Percentiles rank a stretch among this genome's conserved stretches.
Evolutionary conservation across 2,888 invertebrate species (phyloP).

Genomic region (Dicranocentrus wangi): DNA sequence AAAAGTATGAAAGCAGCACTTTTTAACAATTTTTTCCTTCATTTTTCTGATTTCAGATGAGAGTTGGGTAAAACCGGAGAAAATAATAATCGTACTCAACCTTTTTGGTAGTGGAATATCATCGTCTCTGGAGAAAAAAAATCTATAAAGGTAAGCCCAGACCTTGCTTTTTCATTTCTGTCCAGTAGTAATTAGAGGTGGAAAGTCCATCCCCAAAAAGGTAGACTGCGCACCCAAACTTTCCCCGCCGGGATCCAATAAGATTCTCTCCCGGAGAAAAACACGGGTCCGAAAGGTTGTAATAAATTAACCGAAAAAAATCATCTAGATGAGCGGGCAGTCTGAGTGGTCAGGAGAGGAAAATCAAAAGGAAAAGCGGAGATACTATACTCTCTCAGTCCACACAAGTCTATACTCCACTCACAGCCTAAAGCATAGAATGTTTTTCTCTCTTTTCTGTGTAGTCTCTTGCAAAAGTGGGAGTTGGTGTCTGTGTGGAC

Average conservation of each 20-base stretch:
- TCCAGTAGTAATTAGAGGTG: background rate
- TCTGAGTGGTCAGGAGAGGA: conserved; percentile 17
- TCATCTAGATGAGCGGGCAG: background rate
- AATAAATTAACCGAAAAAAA: conserved; percentile 65
- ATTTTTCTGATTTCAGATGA: no score
- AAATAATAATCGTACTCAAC: no score
- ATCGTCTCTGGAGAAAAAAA: no score
- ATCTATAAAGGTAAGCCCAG: background rate
- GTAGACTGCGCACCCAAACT: no score
- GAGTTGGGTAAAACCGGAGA: no score
- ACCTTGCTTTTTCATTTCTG: background rate
- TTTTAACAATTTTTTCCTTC: no score
- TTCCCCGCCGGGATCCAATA: conserved; percentile 40
- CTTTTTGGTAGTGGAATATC: no score
- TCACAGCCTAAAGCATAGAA: no score
- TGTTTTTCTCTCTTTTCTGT: conserved; percentile 2
- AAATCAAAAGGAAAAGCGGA: conserved; percentile 10
- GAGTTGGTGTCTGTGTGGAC: conserved; percentile 46
- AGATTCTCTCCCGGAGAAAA: conserved; percentile 52
- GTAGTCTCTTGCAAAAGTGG: conserved; percentile 31
- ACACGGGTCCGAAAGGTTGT: no score
- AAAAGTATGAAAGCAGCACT: no score
- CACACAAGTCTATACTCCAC: background rate
- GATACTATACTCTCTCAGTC: no score
- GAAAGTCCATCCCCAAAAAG: conserved; percentile 4